Evolutionary conservation across 2,797 vertebrate genomes (phyloP), one percentile per base, ranked within the genome.

Genomic region (Brachyalestes nurse): DNA sequence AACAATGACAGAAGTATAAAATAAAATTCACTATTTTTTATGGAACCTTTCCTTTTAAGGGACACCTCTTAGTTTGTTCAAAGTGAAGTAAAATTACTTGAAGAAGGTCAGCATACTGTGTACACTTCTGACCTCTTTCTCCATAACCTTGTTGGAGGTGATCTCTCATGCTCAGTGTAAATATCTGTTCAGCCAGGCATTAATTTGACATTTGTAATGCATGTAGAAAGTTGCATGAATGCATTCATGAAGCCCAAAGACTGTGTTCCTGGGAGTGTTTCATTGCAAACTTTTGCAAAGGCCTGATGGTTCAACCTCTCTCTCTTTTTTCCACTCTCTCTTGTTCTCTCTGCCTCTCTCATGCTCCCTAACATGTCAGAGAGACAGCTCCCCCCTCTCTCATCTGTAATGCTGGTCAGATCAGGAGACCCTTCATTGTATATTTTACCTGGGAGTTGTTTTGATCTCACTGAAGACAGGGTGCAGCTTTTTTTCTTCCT

Each of bases 361-460:
- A 34, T 19, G n/a, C 67, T 84, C 66, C 61, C 75, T 67, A 82
- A 75, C 71, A 70, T 78, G 74, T 77, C 82, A 82, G 79, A n/a
- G 57, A 80, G 84, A 83, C 84, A 72, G 82, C 80, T 72, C 77
- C 77, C 69, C 80, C 34, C 65, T 82, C 73, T 81, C 60, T 62
- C 60, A 62, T 86, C 75, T 84, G 64, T 67, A 77, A 79, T 88
- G 83, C 72, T 77, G 84, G 88, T 83, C 86, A 84, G 85, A 87
- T 88, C 78, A 85, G 78, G 40, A 57, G 72, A 79, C 69, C 77
- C 72, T 78, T 74, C 83, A 58, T 84, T 83, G 85, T 87, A 81
- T 88, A 86, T 88, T 88, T 84, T 85, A 85, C 87, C 84, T 86
- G 64, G 77, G 61, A 79, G 70, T 84, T 83, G 84, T 85, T 90